Base-by-base conservation (phyloP, 2,797 vertebrate genomes). In the Botia kubotai region DNA sequence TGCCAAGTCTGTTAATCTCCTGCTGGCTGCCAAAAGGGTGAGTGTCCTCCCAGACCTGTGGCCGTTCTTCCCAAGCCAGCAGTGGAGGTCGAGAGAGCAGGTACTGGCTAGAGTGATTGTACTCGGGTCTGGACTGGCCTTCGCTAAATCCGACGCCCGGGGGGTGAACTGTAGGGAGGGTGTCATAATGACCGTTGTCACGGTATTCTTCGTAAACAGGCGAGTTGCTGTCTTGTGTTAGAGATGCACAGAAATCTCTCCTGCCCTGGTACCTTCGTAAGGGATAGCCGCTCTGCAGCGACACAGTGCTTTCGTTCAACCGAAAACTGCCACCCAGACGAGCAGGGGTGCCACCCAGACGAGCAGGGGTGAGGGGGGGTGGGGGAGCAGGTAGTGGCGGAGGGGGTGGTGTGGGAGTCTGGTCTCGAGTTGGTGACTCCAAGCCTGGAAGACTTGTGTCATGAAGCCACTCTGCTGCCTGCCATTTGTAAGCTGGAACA, bases 381-480 rank as follows among this genome's bases (percentile, higher is more conserved):
- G 76, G 75, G 8, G 79, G 79, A 66, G 77, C 81, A 16, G 84
- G 77, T n/a, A 83, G 62, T 5, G 80, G 62, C 21, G 83, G 75
- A 78, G 81, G 81, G 7, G 79, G 79, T 58, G 83, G 79, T 21
- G 83, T 72, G 33, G 83, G 74, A 10, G 85, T 87, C 87, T 95
- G 94, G 7, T 93, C 73, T 11, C 66, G 68, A 82, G 94, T 93
- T 10, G 91, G 90, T 62, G 95, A 94, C 87, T 95, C 94, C 10
- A 95, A 93, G 84, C 95, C 94, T 0, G 94, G 95, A 79, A 95
- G 87, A 46, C 92, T 92, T 23, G 93, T 89, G 0, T 90, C 93
- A 0, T 95, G 94, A 92, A 94, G 93, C 95, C 95, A 96, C 75
- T 96, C 94, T 12, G 95, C 94, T n/a, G 95, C 93, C 85, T 95